phyloP scores from a whole-genome alignment of 2,888 invertebrate species.

The Corythucha ciliata region DNA sequence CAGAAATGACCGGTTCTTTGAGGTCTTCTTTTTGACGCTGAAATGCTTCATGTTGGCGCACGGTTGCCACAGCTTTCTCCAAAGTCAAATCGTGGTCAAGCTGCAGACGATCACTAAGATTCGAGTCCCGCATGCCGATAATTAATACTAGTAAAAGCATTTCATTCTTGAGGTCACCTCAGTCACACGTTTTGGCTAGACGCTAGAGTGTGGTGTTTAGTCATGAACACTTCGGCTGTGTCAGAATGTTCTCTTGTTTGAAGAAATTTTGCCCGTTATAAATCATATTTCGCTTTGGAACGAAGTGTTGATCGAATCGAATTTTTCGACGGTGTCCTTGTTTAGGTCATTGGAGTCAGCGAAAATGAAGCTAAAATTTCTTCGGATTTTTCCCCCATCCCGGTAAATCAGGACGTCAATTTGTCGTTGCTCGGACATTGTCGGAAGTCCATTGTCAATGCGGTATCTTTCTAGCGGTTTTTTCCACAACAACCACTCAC shows the following conservation, averaged over 20 bases:
- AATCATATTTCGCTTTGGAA: neutral
- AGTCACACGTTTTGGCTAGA: slow-evolving; percentile 14
- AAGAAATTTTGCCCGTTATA: neutral
- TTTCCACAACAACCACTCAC: too few species aligned
- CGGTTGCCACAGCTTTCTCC: slow-evolving; percentile 5
- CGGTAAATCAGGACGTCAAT: too few species aligned
- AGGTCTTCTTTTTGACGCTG: slow-evolving; percentile 14
- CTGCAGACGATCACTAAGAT: slow-evolving; percentile 6
- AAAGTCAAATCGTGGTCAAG: slow-evolving; percentile 11
- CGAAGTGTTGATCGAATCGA: neutral
- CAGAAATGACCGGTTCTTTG: neutral
- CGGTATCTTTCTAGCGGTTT: too few species aligned
- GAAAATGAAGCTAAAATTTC: too few species aligned
- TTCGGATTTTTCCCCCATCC: too few species aligned
- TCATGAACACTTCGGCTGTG: neutral
- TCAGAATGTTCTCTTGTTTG: neutral
- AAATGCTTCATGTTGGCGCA: slow-evolving; percentile 7
- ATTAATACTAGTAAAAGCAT: slow-evolving; percentile 2
- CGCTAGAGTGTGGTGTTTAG: neutral
- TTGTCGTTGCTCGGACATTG: too few species aligned
- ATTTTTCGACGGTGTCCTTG: too few species aligned
- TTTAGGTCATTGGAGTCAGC: too few species aligned
- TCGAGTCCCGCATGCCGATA: slow-evolving; percentile 6
- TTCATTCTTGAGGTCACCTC: slow-evolving; percentile 11
- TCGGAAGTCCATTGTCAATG: too few species aligned